Evolutionary conservation across 1,140 invertebrate genomes (phyloP).

Genomic region (Chionoecetes opilio): DNA sequence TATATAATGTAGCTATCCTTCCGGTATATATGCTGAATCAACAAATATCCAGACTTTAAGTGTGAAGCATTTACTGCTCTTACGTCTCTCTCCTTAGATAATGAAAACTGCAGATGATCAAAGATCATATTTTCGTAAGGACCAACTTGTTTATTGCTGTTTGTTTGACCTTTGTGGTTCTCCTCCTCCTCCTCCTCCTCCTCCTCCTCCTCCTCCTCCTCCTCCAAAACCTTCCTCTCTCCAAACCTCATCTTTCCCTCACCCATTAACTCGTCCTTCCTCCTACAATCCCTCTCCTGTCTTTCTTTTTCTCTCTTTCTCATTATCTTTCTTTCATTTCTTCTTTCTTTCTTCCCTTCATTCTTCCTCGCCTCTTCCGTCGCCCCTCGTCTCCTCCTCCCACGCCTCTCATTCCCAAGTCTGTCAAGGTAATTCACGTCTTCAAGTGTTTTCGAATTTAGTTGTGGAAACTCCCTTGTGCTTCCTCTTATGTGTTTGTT

Average conservation of each 20-base stretch:
- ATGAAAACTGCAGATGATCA: too few species aligned
- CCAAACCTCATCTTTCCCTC: too few species aligned
- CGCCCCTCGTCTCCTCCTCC: not conserved
- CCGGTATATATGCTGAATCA: too few species aligned
- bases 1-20: too few species aligned
- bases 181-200: too few species aligned
- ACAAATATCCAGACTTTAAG: too few species aligned
- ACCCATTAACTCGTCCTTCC: too few species aligned
- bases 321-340: not conserved
- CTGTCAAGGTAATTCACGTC: not conserved
- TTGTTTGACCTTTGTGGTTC: too few species aligned
- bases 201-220: not conserved
- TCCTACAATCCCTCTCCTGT: not conserved
- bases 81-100: too few species aligned
- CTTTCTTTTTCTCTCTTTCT: not conserved
- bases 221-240: not conserved
- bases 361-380: not conserved
- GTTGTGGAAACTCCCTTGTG: not conserved
- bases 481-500: not conserved
- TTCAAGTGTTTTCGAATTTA: conserved; percentile 11
- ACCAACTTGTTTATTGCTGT: too few species aligned
- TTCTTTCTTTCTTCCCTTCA: not conserved
- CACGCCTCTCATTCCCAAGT: conserved; percentile 22
- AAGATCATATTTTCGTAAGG: too few species aligned
- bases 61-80: too few species aligned